Conservation (phyloP, 2,797 vertebrate genomes). For the Harpagifer antarcticus region DNA sequence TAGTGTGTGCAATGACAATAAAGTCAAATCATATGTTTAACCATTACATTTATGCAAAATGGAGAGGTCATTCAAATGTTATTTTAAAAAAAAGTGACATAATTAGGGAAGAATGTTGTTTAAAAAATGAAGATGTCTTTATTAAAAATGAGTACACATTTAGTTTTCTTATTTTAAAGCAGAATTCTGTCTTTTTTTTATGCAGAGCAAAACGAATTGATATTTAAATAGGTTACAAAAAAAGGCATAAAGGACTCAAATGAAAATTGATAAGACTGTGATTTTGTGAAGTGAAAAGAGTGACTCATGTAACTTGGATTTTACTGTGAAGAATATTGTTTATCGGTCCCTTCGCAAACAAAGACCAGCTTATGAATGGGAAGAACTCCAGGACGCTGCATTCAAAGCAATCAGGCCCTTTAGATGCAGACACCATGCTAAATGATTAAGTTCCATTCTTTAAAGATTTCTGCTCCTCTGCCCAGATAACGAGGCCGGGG, state of each 20-base stretch:
- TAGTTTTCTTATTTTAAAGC: too few relatives aligned
- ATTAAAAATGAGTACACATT: too few relatives aligned
- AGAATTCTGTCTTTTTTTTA: too few relatives aligned
- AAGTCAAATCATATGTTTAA: too few relatives aligned
- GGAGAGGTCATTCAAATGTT: too few relatives aligned
- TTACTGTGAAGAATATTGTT: conserved; percentile 31
- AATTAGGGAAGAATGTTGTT: too few relatives aligned
- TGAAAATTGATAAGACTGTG: conserved; percentile 23
- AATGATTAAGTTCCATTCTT: conserved; percentile 64
- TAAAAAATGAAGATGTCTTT: too few relatives aligned
- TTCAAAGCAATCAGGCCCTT: conserved; percentile 65
- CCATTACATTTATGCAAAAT: too few relatives aligned
- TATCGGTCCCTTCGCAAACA: conserved; percentile 30
- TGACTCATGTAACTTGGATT: conserved; percentile 31
- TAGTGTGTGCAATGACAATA: too few relatives aligned
- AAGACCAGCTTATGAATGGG: conserved; percentile 35
- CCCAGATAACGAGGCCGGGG: conserved; percentile 55
- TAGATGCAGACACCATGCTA: conserved; percentile 60
- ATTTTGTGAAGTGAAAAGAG: conserved; percentile 39
- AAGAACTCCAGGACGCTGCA: conserved; percentile 45
- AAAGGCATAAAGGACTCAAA: conserved; percentile 31
- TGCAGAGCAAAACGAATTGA: background rate
- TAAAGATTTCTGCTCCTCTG: conserved; percentile 45
- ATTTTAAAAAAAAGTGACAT: too few relatives aligned
- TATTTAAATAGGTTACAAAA: conserved; percentile 2